These are phyloP conservation scores for Procavia capensis DNA, from an alignment of 2,113 vertebrate genomes.

Conservation along the genomic window DNA sequence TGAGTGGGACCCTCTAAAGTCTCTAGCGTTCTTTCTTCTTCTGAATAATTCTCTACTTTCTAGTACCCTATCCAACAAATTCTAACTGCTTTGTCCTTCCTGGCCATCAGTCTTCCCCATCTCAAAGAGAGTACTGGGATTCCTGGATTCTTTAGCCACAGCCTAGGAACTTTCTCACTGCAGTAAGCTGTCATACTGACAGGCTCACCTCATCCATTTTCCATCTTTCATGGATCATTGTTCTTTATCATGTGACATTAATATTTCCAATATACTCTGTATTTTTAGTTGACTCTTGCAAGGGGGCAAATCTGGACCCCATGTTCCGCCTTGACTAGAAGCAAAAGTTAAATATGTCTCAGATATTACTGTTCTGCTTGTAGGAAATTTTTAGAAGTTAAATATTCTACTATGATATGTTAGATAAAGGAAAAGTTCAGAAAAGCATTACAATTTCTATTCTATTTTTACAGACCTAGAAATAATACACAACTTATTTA, in stretches of 20 bases:
- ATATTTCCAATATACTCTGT: not conserved
- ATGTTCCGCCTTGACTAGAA: not conserved
- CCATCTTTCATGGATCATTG: not conserved
- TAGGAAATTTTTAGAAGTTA: not conserved
- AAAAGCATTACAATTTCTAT: not conserved
- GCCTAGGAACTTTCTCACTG: not conserved
- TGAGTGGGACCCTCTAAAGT: not conserved
- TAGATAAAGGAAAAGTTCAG: not conserved
- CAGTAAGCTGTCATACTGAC: fast-evolving
- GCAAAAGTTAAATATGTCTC: not conserved
- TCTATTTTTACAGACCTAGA: not conserved
- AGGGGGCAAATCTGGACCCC: not conserved
- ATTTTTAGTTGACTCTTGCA: not conserved
- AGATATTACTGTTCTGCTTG: not conserved
- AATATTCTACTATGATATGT: not conserved
- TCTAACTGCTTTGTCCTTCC: not conserved
- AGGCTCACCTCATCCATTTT: not conserved
- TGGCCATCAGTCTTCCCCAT: not conserved
- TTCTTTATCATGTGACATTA: not conserved
- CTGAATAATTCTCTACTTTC: not conserved
- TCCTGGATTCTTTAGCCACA: fast-evolving
- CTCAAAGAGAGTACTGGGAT: not conserved
- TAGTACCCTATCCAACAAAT: not conserved
- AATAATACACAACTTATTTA: not conserved
- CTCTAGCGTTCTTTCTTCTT: not conserved